Evolutionary conservation across 2,888 invertebrate genomes (phyloP), one percentile per base, ranked within the genome.

Genomic region (Thalpophila matura): DNA sequence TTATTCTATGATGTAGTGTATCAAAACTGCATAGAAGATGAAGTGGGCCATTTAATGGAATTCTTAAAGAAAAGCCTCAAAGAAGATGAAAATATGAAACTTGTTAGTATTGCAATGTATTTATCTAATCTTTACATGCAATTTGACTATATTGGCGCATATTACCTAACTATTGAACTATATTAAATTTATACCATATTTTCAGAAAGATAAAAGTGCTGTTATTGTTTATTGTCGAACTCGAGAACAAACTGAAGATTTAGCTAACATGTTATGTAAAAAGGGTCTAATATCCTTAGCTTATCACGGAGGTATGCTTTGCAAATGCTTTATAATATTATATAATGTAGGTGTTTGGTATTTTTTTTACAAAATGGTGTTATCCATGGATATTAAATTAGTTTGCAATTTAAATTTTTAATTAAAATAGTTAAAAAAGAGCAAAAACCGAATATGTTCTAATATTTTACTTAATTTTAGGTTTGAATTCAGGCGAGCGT

Each of bases 181-280:
- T n/a, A 29, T n/a, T 49, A 24, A 54, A 59, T 20, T 35, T 53
- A 12, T 26, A 40, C 31, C 4, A 37, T 74, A 27, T 93, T 93
- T n/a, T 75, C 86, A 95, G 94, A 94, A 91, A 88, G 94, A 95
- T 69, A 95, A 91, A 83, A 95, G 89, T 89, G 98, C 98, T 90
- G 99, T 98, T 4, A 99, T 99, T 79, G 97, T 99, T 59, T 99
- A 99, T 90, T 99, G 99, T 88, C 96, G 99, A 67, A 99, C 99
- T 0, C 95, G 99, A 66, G 99, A 99, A 79, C 97, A 97, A 73
- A 99, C 99, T 47, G 98, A 98, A 86, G 96, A 97, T 62, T 95
- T 99, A 67, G 98, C 99, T 0, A 93, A 95, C 40, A 96, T 97
- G 86, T 95, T 99, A 54, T 96, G 96, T 26, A 96, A 96, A 67